Evolutionary conservation across 2,888 invertebrate species (phyloP).

Genomic region (Iphiclides podalirius): DNA sequence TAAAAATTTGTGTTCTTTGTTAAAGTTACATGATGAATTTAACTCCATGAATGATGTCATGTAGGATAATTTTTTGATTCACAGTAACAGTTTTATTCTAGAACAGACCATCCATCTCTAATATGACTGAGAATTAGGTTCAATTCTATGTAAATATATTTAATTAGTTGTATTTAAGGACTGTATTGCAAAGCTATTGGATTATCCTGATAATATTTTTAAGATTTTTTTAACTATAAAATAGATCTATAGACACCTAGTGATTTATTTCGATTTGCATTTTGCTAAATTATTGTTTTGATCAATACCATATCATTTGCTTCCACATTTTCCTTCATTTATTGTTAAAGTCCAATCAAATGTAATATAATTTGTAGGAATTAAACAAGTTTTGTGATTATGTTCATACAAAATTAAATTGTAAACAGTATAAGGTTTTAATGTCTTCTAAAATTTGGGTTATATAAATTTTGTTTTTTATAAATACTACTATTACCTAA

Average conservation of each 20-base stretch:
- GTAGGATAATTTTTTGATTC: no score
- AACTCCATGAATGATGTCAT: no score
- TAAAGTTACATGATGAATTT: no score
- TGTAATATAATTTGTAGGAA: neutral
- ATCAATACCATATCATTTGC: conserved; percentile 1
- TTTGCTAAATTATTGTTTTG: conserved; percentile 1
- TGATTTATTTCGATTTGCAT: neutral
- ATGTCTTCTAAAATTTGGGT: no score
- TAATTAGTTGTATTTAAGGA: conserved; percentile 44
- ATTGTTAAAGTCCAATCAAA: neutral
- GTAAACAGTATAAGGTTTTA: no score
- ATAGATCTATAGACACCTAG: neutral
- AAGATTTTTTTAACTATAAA: neutral
- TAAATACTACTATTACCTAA: conserved; percentile 40
- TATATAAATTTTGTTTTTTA: no score
- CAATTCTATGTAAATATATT: conserved; percentile 70
- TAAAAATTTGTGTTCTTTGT: no score
- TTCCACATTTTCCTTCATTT: conserved; percentile 1
- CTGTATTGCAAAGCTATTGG: conserved; percentile 29
- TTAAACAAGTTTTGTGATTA: neutral
- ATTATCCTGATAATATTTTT: conserved; percentile 5
- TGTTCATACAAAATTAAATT: no score
- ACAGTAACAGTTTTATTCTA: neutral
- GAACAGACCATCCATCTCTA: conserved; percentile 45
- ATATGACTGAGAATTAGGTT: conserved; percentile 77